These are phyloP conservation scores for Magallana ariakensis DNA, from an alignment of 1,140 invertebrate species.

Conservation along the genomic window DNA sequence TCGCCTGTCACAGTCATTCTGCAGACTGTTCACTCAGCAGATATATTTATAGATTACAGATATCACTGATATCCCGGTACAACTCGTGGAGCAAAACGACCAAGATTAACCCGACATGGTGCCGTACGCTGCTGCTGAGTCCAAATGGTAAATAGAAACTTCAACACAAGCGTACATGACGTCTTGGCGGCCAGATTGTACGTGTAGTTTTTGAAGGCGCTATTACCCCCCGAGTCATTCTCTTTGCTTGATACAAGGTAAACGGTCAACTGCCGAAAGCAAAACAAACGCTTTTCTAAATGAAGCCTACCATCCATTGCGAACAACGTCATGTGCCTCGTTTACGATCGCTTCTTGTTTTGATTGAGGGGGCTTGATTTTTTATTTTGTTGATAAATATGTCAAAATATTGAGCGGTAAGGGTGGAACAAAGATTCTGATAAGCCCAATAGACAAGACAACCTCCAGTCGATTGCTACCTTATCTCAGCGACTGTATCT, in stretches of 20 bases:
- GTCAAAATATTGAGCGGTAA: constrained; percentile 25
- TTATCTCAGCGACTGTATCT: neutral
- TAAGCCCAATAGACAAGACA: constrained; percentile 14
- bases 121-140: neutral
- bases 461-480: neutral
- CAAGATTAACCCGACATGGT: neutral
- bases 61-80: neutral
- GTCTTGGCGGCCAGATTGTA: neutral
- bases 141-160: neutral
- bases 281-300: constrained; percentile 29
- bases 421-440: constrained; percentile 23
- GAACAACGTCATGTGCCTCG: constrained; percentile 13
- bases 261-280: neutral
- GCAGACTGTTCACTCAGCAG: neutral
- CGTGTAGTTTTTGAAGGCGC: neutral
- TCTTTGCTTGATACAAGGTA: neutral
- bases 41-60: constrained; percentile 14
- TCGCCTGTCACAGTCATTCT: constrained; percentile 1
- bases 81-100: neutral
- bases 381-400: constrained; percentile 36
- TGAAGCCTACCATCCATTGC: constrained; percentile 7
- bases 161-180: neutral
- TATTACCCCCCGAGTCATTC: neutral
- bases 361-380: constrained; percentile 20
- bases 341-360: constrained; percentile 23